Evolutionary conservation across 2,888 invertebrate genomes (phyloP).

Genomic region (Rhopalosiphum nymphaeae): DNA sequence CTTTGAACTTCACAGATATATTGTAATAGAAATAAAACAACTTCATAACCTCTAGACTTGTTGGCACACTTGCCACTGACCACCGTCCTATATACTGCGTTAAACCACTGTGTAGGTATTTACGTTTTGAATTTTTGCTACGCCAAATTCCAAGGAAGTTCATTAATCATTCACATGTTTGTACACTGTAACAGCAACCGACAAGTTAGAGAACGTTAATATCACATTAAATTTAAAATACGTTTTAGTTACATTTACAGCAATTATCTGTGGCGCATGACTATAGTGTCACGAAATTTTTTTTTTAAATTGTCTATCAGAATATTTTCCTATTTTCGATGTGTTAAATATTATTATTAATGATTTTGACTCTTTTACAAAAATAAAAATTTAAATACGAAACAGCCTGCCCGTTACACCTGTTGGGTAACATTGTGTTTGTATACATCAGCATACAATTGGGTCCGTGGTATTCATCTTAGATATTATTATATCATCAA

Average conservation of each 20-base stretch:
- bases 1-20: slow-evolving; percentile 46
- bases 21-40: slow-evolving; percentile 1
- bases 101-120: not conserved
- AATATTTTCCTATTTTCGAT: not conserved
- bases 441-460: not conserved
- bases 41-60: not conserved
- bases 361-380: not conserved
- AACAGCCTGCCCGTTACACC: slow-evolving; percentile 9
- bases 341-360: slow-evolving; percentile 5
- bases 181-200: not conserved
- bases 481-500: slow-evolving; percentile 46
- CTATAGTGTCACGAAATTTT: not conserved
- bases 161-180: not conserved
- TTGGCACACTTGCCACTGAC: not conserved
- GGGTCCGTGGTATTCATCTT: not conserved
- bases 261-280: not conserved
- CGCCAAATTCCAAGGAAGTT: not conserved
- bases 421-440: slow-evolving; percentile 12
- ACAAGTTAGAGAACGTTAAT: not conserved
- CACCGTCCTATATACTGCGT: not conserved
- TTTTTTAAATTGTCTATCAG: not conserved
- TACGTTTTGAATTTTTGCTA: not conserved
- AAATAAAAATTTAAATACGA: not conserved
- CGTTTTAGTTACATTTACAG: not conserved
- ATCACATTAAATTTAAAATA: not conserved